These are phyloP conservation scores for Gallinago solitaria DNA, from an alignment of 2,797 vertebrate species.

Conservation along the genomic window DNA sequence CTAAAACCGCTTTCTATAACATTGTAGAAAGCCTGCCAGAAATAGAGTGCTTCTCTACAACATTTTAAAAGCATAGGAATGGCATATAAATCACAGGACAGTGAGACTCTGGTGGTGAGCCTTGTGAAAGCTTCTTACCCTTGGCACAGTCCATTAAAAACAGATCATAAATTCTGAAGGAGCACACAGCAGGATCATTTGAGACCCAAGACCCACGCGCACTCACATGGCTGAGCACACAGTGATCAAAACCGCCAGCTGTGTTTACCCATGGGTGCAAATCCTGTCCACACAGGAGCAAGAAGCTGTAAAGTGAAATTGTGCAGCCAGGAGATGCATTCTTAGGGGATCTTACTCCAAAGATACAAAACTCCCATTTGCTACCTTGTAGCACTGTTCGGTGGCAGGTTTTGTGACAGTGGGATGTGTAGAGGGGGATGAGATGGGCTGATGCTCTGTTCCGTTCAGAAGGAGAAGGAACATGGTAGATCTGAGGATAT, in stretches of 20 bases:
- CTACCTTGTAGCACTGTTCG: neutral
- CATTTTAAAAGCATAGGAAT: neutral
- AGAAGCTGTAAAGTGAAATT: neutral
- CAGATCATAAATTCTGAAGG: neutral
- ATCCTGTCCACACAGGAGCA: neutral
- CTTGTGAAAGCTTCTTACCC: neutral
- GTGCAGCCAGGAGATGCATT: neutral
- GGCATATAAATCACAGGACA: neutral
- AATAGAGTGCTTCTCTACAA: neutral
- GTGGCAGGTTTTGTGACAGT: neutral
- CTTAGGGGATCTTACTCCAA: neutral
- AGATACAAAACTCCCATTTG: neutral
- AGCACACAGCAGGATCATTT: neutral
- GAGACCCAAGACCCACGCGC: neutral
- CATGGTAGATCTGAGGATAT: neutral
- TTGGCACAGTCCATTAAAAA: constrained; percentile 1
- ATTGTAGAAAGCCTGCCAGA: neutral
- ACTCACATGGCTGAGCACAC: neutral
- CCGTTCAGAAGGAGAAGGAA: neutral
- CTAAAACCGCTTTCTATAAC: neutral
- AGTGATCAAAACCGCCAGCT: neutral
- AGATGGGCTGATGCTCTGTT: neutral
- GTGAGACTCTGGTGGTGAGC: neutral
- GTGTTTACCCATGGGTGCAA: neutral
- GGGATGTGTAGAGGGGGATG: neutral